Base-by-base conservation (phyloP, 2,888 invertebrate species). In the Neoaliturus tenellus region DNA sequence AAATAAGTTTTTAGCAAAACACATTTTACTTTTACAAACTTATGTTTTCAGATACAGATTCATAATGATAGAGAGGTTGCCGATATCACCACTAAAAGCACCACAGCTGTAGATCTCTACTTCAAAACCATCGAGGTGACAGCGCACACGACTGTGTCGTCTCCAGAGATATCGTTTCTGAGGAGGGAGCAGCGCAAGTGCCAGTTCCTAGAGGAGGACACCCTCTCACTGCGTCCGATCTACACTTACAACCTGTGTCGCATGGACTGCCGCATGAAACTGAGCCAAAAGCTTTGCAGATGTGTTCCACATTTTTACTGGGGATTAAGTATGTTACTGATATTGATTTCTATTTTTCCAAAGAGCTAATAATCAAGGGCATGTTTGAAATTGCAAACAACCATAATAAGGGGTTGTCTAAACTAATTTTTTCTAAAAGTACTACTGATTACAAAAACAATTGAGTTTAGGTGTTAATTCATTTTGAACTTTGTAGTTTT, bases 41-140 rank as follows among this genome's bases (percentile, higher is more conserved):
- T 33, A 84, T 12, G 17, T 82, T 1, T 82, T 8, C 35, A 31
- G 28, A 25, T 51, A 20, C 41, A 31, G 39, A 89, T 95, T 67
- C 95, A 95, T 87, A 94, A 94, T 0, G 93, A 95, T 0, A 90
- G 92, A 33, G 95, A 95, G 90, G 92, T 94, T 0, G 94, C 95
- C 0, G 95, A 95, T 87, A 92, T 94, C 69, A 92, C 94, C 0
- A 93, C 93, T 33, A 90, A 90, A 85, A 88, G 88, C 33, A 85
- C 90, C 2, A 83, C 85, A 10, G 89, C 90, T 0, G 87, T 88
- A 6, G 88, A 90, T 81, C 90, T 89, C 8, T 89, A 87, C 86
- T 94, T 93, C 86, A 92, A 93, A 89, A 94, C 93, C 17, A 89
- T 94, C 5, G 93, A 93, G 85, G 91, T 94, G 5, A 92, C 92